Evolutionary conservation across 1,140 invertebrate genomes (phyloP).

Genomic region (Halictus rubicundus): DNA sequence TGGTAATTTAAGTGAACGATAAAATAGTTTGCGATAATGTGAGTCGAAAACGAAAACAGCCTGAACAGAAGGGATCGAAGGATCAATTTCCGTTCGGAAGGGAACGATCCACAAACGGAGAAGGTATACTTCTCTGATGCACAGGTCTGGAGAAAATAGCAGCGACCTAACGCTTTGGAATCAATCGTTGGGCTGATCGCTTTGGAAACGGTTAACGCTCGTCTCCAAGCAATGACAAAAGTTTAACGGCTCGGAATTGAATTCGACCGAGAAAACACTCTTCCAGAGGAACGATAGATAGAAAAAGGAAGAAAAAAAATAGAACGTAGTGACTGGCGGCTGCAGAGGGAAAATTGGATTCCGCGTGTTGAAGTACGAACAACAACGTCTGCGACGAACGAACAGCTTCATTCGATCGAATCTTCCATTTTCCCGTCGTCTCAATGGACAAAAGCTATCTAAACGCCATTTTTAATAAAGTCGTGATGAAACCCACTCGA

Average conservation of each 20-base stretch:
- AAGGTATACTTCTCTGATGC: not conserved
- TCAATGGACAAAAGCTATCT: not conserved
- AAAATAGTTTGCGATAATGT: too few species aligned
- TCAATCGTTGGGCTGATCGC: constrained; percentile 29
- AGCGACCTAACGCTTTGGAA: not conserved
- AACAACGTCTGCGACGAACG: constrained; percentile 21
- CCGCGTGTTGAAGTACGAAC: constrained; percentile 43
- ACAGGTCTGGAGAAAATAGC: not conserved
- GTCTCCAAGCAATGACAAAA: constrained; percentile 55
- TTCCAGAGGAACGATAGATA: constrained; percentile 3
- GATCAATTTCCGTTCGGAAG: not conserved
- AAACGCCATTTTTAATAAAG: not conserved
- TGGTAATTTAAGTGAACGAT: too few species aligned
- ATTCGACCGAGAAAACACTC: constrained; percentile 38
- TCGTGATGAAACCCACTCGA: too few species aligned
- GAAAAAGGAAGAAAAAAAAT: constrained; percentile 37
- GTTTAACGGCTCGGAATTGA: constrained; percentile 65
- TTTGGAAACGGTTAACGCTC: constrained; percentile 45
- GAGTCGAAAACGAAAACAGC: not conserved
- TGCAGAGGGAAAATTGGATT: constrained; percentile 66
- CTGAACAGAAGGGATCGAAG: not conserved
- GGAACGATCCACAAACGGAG: not conserved
- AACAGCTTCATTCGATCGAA: constrained; percentile 17
- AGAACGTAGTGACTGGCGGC: constrained; percentile 25
- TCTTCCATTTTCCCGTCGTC: not conserved